Base-by-base conservation (phyloP, 2,113 vertebrate genomes). In the Lethenteron reissneri region DNA sequence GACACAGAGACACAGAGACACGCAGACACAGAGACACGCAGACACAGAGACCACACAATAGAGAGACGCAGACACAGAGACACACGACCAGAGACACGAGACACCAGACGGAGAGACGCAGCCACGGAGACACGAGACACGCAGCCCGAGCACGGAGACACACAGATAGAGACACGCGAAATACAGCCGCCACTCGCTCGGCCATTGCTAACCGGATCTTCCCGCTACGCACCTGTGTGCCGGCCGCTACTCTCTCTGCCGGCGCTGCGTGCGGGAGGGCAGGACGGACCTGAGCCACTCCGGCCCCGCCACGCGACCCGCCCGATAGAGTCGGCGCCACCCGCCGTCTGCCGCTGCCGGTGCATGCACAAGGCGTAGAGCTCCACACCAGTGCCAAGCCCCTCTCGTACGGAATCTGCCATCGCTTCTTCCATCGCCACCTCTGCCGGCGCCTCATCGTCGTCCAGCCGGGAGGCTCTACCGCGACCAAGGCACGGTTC, bases 151-250 rank as follows among this genome's bases (percentile, higher is more conserved):
- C 60, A 64, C 60, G 8, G 41, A 6, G 41, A 41, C 41, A 41
- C 12, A 3, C 21, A 21, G n/a, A 64, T 21, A 64, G 14, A 64
- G 4, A 64, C n/a, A n/a, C 56, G 41, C 11, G 4, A 58, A 56
- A 10, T n/a, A n/a, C 73, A 41, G 41, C 41, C 41, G 41, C 25
- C 12, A 19, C 41, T 56, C 56, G 17, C 9, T 25, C 21, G 2
- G 25, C 25, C 2, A 8, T 4, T 11, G 25, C 12, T n/a, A 71
- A 71, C 8, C 2, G 41, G 41, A 41, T 41, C 4, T 41, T 41
- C 41, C 41, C 41, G 41, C 6, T 7, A 56, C 71, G 62, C 72
- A 83, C 84, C 84, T 84, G 77, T 79, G 78, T 12, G 83, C 83
- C 1, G 83, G 82, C 70, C 72, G 41, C 41, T 41, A 41, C 41